These are phyloP conservation scores for Calosoma granatense DNA, from an alignment of 1,140 invertebrate genomes.

Conservation along the genomic window DNA sequence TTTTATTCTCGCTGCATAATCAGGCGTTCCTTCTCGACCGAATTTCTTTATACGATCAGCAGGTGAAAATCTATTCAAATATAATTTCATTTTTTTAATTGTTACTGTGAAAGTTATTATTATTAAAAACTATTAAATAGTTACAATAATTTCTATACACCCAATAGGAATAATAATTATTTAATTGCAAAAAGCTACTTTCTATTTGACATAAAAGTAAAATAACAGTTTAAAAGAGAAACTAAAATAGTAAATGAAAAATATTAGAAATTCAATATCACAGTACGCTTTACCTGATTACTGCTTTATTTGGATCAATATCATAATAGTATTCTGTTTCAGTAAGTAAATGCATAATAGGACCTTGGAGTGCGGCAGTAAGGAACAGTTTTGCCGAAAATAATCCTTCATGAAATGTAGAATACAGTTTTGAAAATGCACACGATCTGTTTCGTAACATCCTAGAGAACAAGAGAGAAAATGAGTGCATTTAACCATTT, in stretches of 20 bases:
- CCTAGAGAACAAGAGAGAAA: constrained; percentile 33
- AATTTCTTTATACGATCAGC: constrained; percentile 66
- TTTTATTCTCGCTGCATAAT: constrained; percentile 60
- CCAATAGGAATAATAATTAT: too few species aligned
- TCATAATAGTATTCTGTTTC: constrained; percentile 90
- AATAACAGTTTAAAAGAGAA: too few species aligned
- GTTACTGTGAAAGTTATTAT: too few species aligned
- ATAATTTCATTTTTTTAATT: constrained; percentile 12
- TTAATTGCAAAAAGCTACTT: too few species aligned
- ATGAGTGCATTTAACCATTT: constrained; percentile 9
- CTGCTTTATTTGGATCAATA: constrained; percentile 80
- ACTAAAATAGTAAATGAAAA: too few species aligned
- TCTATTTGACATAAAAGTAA: too few species aligned
- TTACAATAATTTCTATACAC: too few species aligned
- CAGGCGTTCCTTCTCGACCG: constrained; percentile 58
- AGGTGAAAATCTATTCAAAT: constrained; percentile 48
- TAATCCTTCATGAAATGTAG: constrained; percentile 80
- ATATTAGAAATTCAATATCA: too few species aligned
- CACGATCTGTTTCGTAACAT: constrained; percentile 75
- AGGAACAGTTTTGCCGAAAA: constrained; percentile 88
- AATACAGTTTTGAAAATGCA: constrained; percentile 84
- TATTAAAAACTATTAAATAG: too few species aligned
- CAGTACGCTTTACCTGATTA: constrained; percentile 49
- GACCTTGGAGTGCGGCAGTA: constrained; percentile 80
- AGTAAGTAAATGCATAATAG: constrained; percentile 86